Evolutionary conservation across 2,888 invertebrate species (phyloP), one percentile per base, ranked within the genome.

Genomic region (Dromius quadrimaculatus): DNA sequence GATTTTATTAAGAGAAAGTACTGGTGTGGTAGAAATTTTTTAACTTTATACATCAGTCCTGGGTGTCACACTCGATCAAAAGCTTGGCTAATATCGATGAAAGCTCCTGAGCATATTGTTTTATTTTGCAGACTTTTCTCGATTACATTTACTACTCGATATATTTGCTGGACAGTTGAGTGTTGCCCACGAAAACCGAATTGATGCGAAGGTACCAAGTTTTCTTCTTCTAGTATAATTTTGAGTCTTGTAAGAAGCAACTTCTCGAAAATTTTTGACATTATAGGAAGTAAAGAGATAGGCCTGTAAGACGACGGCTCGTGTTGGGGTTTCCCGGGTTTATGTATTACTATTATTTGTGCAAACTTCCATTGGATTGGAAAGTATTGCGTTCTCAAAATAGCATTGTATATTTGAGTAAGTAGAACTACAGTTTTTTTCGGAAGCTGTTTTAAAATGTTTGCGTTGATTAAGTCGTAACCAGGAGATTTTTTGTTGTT

Each of bases 191-290:
- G n/a, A n/a, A n/a, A n/a, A n/a, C n/a, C n/a, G n/a, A n/a, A n/a
- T n/a, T n/a, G n/a, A n/a, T 66, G 34, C 17, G n/a, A 8, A 6
- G 50, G 57, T 17, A 36, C 59, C 17, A 43, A 34, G 38, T 71
- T 41, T 22, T 32, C 6, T 50, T 71, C 57, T 32, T 66, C 32
- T 4, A 74, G 45, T 28, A 71, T 32, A 15, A 34, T 3, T 13
- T 72, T 72, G 2, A 75, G 34, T 61, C 71, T 59, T n/a, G n/a
- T 43, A 1, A 74, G 71, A 1, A 75, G 15, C 43, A 76, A 17
- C 73, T 75, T 77, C 45, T 76, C 76, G 22, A 75, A 73, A n/a
- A 74, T 1, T 66, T 76, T 77, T 0, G 73, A 74, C 3, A 77
- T 13, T 5, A 74, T 68, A 32, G 75, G 73, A 4, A 77, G 57